A percentile compares a stretch with the other conserved stretches of the same genome.
Evolutionary conservation across 2,888 invertebrate genomes (phyloP).

Genomic region (Perizoma flavofasciatum): DNA sequence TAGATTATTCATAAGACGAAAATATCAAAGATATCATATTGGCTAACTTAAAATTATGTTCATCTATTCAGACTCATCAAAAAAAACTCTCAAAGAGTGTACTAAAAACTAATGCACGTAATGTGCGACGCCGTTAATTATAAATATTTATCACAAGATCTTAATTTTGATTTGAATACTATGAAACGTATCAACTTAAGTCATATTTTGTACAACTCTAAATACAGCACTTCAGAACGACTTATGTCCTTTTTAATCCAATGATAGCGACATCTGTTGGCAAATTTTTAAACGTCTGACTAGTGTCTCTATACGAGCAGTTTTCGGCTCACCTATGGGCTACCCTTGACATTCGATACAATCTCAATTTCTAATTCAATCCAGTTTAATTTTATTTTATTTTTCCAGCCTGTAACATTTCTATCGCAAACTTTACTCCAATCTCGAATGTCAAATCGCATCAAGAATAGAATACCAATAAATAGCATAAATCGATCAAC

Average conservation of each 20-base stretch:
- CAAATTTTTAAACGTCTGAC: conserved; percentile 44
- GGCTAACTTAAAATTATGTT: conserved; percentile 7
- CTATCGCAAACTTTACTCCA: no score
- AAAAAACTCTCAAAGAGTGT: conserved; percentile 52
- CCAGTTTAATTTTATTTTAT: no score
- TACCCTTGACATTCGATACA: no score
- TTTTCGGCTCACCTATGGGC: no score
- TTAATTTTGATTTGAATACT: conserved; percentile 41
- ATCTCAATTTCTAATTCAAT: no score
- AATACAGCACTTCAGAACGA: no score
- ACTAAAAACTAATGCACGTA: conserved; percentile 3
- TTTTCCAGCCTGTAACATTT: no score
- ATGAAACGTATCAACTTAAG: not conserved
- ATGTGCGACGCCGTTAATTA: not conserved
- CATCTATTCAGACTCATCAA: conserved; percentile 38
- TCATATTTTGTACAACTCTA: not conserved
- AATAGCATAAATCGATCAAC: not conserved
- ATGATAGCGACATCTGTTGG: conserved; percentile 55
- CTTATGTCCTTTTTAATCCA: no score
- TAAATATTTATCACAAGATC: conserved; percentile 38
- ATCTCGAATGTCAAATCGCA: no score
- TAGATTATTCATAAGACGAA: conserved; percentile 8
- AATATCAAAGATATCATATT: conserved; percentile 1
- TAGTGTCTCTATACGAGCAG: no score
- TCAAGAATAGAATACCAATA: no score